Evolutionary conservation across 2,113 vertebrate species (phyloP), one percentile per base, ranked within the genome.

Genomic region (Psammodynastes pulverulentus): DNA sequence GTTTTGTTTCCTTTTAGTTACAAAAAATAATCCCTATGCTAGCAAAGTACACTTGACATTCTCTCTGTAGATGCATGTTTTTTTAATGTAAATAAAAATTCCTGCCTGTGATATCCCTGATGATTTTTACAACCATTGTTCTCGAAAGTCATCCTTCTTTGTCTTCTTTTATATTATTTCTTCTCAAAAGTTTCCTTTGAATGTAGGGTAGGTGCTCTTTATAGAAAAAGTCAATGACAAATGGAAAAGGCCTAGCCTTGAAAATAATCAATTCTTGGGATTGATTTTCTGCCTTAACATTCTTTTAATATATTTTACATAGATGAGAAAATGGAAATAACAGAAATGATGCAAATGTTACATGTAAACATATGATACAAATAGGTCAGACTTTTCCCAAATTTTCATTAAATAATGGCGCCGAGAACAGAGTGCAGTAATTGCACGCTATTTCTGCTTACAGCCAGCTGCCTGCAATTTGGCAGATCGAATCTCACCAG

Each of bases 191-290:
- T 84, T 87, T 43, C 54, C 6, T 9, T 56, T 34, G 51, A 39
- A 87, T 72, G n/a, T 17, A 23, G 51, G 3, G 48, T 46, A 79
- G 56, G 54, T 90, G 86, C 24, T 43, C 29, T 90, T 93, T 48
- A 54, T 45, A 48, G 89, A 93, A 90, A 87, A 87, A 54, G 54
- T 51, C 29, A 93, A 90, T 84, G 56, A 48, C 58, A 88, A 90
- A 39, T 26, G 84, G 26, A 48, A 21, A 43, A 58, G 54, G 84
- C 87, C 84, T 49, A 49, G 34, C 90, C 10, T 87, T 29, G 45
- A 92, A 89, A 92, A 39, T 79, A 89, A 51, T 89, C 54, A 45
- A 45, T 72, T 79, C 56, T 86, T 90, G 39, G 53, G 72, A 72
- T n/a, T 72, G 26, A 72, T 46, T 52, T 86, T 92, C 84, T 88